Conservation (phyloP, 2,888 invertebrate species). For the Synanthedon andrenaeformis region DNA sequence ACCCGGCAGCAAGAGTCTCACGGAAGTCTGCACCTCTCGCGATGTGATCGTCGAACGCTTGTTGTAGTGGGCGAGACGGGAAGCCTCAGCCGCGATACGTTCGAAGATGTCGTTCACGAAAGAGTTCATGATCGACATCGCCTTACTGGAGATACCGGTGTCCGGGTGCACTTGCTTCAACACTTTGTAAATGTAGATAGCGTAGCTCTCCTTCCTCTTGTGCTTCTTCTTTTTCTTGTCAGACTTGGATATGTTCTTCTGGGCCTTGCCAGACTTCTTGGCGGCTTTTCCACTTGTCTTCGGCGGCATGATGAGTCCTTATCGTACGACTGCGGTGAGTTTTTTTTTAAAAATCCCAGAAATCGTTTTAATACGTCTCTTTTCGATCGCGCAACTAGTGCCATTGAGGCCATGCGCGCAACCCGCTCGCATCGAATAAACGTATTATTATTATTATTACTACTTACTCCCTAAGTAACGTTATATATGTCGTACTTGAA, state of each 20-base stretch:
- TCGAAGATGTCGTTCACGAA: constrained; percentile 81
- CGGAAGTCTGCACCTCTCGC: constrained; percentile 77
- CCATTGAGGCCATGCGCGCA: no score
- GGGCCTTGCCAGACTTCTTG: constrained; percentile 68
- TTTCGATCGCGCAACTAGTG: no score
- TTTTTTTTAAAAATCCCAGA: not conserved
- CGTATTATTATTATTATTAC: no score
- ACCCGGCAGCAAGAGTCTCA: constrained; percentile 75
- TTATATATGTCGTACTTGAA: no score
- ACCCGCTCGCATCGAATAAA: no score
- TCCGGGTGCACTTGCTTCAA: constrained; percentile 77
- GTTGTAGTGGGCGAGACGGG: constrained; percentile 74
- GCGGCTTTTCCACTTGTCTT: constrained; percentile 47
- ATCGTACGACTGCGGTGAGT: not conserved
- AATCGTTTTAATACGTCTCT: no score
- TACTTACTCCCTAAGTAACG: no score
- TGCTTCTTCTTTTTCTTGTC: constrained; percentile 70
- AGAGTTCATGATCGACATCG: constrained; percentile 78
- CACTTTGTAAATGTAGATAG: constrained; percentile 74
- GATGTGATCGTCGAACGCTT: constrained; percentile 75
- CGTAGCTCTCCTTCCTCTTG: constrained; percentile 70
- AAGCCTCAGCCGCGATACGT: constrained; percentile 74
- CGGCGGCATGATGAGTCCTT: constrained; percentile 21
- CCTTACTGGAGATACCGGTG: constrained; percentile 57
- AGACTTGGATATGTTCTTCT: constrained; percentile 67